These are phyloP conservation scores for Dinocampus coccinellae DNA, from an alignment of 2,888 invertebrate species.

Conservation along the genomic window DNA sequence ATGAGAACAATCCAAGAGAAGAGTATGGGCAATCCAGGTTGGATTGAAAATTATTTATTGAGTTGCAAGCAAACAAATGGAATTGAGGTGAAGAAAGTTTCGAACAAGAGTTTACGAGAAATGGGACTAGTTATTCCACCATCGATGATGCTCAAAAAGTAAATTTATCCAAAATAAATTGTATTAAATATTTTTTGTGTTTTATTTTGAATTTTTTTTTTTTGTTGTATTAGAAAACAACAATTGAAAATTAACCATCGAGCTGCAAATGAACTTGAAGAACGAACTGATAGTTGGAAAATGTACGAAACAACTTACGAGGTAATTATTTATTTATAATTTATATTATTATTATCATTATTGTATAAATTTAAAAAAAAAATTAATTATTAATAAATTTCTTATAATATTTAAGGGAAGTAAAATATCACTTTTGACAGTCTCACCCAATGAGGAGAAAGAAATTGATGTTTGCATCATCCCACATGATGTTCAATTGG, in stretches of 20 bases:
- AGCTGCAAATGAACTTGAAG: conserved; percentile 32
- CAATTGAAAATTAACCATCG: conserved; percentile 6
- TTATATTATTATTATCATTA: no score
- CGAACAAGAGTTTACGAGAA: conserved; percentile 53
- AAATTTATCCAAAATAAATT: neutral
- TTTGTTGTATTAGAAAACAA: conserved; percentile 1
- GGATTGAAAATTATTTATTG: conserved; percentile 77
- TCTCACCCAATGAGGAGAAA: conserved; percentile 52
- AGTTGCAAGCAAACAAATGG: conserved; percentile 73
- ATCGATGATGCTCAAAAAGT: conserved; percentile 51
- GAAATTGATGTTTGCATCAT: conserved; percentile 69
- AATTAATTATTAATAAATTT: conserved; percentile 10
- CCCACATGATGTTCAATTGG: conserved; percentile 69
- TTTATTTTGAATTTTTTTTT: neutral
- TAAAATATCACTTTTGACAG: conserved; percentile 39
- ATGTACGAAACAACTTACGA: conserved; percentile 70
- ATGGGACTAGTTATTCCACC: conserved; percentile 60
- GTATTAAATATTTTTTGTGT: neutral
- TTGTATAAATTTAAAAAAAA: no score
- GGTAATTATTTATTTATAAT: conserved; percentile 52
- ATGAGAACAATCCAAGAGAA: conserved; percentile 72
- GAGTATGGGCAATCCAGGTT: conserved; percentile 76
- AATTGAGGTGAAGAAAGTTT: conserved; percentile 69
- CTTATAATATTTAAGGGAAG: neutral
- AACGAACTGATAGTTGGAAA: conserved; percentile 66